Percentiles rank a stretch among this genome's conserved stretches.
phyloP scores from a whole-genome alignment of 2,113 vertebrate genomes.

The Anguilla rostrata region DNA sequence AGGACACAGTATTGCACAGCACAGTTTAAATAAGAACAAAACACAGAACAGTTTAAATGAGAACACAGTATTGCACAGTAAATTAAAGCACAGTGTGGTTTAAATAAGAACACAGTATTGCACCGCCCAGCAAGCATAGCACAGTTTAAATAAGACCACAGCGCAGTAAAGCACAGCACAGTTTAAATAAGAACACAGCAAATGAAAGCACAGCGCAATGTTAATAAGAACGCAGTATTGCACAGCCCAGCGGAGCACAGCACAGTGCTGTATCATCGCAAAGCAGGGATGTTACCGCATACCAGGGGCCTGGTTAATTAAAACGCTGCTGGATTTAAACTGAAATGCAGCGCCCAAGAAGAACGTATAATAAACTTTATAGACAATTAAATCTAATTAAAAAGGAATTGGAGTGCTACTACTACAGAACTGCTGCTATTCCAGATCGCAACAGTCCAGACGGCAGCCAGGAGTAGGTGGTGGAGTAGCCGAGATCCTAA shows the following conservation, averaged over 20 bases:
- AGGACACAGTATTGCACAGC: conserved; percentile 16
- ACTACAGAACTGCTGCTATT: too few species aligned
- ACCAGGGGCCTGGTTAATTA: too few species aligned
- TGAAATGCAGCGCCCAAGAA: background rate
- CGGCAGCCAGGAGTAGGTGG: too few species aligned
- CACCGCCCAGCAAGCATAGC: conserved; percentile 21
- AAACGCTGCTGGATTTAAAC: too few species aligned
- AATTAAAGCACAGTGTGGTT: conserved; percentile 10
- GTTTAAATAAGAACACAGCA: too few species aligned
- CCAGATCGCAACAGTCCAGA: too few species aligned
- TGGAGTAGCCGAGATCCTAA: too few species aligned
- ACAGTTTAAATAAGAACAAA: background rate
- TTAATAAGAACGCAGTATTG: background rate
- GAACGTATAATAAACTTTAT: background rate
- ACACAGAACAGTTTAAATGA: too few species aligned
- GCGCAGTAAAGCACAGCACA: too few species aligned
- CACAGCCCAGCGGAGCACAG: background rate
- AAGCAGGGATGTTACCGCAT: too few species aligned
- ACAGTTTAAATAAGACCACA: background rate
- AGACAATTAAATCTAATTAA: background rate
- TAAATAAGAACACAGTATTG: conserved; percentile 14
- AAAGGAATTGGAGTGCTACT: too few species aligned
- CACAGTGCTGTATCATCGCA: too few species aligned
- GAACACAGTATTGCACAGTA: background rate
- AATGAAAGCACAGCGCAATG: background rate